A percentile compares a stretch with the other conserved stretches of the same genome.
These are phyloP conservation scores for Pseudomugil tenellus DNA, from an alignment of 2,797 vertebrate species.

Conservation along the genomic window DNA sequence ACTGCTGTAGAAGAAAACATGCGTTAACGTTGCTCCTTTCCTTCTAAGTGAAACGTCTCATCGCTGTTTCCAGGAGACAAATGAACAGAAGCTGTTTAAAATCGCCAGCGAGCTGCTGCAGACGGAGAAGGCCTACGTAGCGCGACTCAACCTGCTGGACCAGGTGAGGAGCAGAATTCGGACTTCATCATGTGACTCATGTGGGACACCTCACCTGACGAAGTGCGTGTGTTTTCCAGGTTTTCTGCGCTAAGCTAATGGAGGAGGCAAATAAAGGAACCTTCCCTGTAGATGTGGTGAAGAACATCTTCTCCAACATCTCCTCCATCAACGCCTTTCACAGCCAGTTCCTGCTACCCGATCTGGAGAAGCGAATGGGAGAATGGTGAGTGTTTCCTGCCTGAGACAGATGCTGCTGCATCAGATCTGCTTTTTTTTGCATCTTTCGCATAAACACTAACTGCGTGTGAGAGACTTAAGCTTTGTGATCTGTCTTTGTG, in stretches of 20 bases:
- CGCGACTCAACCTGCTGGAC: constrained; percentile 88
- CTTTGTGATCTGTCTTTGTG: too few relatives aligned
- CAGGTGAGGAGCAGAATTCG: too few relatives aligned
- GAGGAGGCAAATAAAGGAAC: constrained; percentile 84
- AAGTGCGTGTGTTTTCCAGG: too few relatives aligned
- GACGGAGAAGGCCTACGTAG: constrained; percentile 89
- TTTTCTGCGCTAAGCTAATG: constrained; percentile 89
- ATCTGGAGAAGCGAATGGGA: constrained; percentile 85
- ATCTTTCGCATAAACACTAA: too few relatives aligned
- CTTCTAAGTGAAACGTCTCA: too few relatives aligned
- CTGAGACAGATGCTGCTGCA: too few relatives aligned
- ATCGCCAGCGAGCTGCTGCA: constrained; percentile 88
- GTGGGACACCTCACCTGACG: too few relatives aligned
- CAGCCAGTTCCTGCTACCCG: constrained; percentile 88
- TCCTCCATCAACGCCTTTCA: constrained; percentile 93
- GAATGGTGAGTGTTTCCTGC: constrained; percentile 81
- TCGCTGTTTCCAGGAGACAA: too few relatives aligned
- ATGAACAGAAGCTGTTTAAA: constrained; percentile 83
- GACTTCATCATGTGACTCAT: background rate
- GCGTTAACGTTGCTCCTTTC: too few relatives aligned
- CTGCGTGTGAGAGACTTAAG: too few relatives aligned
- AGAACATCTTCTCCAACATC: constrained; percentile 91
- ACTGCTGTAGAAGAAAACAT: too few relatives aligned
- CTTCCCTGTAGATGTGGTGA: constrained; percentile 87
- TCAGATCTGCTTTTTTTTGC: too few relatives aligned